Percentiles rank a stretch among this genome's conserved stretches.
phyloP scores from a whole-genome alignment of 2,797 vertebrate species.

The Rhinella marina region DNA sequence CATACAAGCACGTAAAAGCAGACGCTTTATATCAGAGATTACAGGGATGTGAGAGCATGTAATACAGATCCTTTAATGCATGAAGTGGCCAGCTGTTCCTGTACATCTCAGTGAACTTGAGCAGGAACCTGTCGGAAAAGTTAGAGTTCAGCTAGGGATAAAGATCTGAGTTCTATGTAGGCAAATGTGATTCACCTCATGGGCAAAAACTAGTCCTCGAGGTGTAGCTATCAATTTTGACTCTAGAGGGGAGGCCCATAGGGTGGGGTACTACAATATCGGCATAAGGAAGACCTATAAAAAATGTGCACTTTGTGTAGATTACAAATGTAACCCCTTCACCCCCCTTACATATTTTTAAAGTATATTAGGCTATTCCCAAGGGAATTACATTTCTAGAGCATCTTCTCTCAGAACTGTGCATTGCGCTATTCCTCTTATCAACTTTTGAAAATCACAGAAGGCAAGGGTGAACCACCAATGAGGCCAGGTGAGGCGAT shows the following conservation, averaged over 20 bases:
- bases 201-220: not conserved
- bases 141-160: conserved; percentile 54
- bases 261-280: not conserved
- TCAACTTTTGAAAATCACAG: too few species aligned
- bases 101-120: conserved; percentile 30
- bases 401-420: too few species aligned
- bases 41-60: not conserved
- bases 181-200: not conserved
- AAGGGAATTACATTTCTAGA: too few species aligned
- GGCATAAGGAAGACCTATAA: not conserved
- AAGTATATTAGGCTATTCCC: too few species aligned
- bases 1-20: not conserved
- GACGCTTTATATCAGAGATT: not conserved
- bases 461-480: too few species aligned
- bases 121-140: conserved; percentile 17
- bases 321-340: too few species aligned
- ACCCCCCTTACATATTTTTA: too few species aligned
- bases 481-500: too few species aligned
- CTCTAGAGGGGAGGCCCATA: not conserved
- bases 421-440: too few species aligned
- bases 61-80: conserved; percentile 48
- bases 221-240: not conserved
- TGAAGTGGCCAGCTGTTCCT: conserved; percentile 44
- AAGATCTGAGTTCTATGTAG: conserved; percentile 21
- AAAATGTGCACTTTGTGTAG: too few species aligned